Conservation (phyloP, 2,797 vertebrate species). For the Lepus townsendii region DNA sequence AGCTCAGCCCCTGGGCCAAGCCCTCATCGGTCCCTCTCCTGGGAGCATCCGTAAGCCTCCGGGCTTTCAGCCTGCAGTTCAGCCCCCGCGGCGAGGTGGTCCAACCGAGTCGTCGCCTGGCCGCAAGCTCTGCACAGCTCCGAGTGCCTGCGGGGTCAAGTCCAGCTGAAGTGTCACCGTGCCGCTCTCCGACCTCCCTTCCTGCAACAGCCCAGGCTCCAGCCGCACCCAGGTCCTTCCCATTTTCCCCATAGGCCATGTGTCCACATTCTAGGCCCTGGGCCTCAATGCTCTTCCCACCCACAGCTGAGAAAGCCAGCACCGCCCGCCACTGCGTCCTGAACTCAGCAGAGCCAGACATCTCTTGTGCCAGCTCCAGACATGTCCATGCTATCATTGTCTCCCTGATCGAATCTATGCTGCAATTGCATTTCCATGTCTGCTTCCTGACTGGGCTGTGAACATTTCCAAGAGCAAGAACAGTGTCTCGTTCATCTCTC, state of each 20-base stretch:
- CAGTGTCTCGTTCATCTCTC: slow-evolving; percentile 61
- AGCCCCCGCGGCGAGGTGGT: background rate
- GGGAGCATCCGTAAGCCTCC: background rate
- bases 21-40: background rate
- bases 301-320: background rate
- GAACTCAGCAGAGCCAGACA: background rate
- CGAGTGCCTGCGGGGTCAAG: background rate
- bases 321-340: background rate
- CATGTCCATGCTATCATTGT: background rate
- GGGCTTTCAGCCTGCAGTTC: background rate
- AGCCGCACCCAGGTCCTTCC: background rate
- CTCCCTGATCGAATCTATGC: background rate
- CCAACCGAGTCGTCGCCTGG: background rate
- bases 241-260: background rate
- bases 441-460: slow-evolving; percentile 57
- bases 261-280: background rate
- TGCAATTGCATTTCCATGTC: slow-evolving; percentile 3
- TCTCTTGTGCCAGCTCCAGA: background rate
- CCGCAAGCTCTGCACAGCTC: background rate
- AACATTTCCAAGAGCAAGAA: slow-evolving; percentile 54
- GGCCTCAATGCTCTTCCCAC: background rate
- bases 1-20: background rate
- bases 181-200: background rate
- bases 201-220: background rate
- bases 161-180: background rate